Evolutionary conservation across 2,113 vertebrate genomes (phyloP).

Genomic region (Propithecus coquereli): DNA sequence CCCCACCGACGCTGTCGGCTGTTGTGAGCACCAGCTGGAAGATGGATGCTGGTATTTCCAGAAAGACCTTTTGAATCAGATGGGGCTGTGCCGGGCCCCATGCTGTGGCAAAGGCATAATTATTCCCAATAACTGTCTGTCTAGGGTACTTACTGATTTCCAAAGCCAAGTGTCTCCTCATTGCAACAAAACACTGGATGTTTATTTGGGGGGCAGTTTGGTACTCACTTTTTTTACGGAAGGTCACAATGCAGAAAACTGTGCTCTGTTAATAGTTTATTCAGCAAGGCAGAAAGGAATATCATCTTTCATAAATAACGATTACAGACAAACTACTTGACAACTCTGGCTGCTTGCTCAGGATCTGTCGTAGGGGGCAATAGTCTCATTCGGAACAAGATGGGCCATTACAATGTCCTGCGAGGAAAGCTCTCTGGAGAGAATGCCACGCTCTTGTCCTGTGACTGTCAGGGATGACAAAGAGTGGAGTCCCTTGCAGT

Average conservation of each 20-base stretch:
- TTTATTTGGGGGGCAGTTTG: neutral
- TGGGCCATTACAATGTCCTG: neutral
- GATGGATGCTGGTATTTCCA: conserved; percentile 29
- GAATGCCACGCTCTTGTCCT: neutral
- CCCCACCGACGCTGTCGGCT: neutral
- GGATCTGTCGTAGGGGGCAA: neutral
- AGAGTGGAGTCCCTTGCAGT: neutral
- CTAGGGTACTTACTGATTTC: conserved; percentile 23
- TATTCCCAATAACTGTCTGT: conserved; percentile 58
- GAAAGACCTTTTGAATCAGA: conserved; percentile 52
- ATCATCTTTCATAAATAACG: neutral
- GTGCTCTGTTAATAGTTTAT: neutral
- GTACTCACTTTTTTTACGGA: neutral
- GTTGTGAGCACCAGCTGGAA: conserved; percentile 29
- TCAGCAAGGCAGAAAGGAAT: neutral
- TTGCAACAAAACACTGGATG: neutral
- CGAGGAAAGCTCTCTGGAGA: neutral
- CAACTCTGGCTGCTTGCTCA: neutral
- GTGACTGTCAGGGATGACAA: neutral
- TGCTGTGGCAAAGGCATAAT: conserved; percentile 25
- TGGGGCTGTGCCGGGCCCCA: neutral
- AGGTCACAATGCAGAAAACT: neutral
- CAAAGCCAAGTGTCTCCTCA: neutral
- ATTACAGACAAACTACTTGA: neutral
- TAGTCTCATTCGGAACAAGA: neutral